phyloP scores from a whole-genome alignment of 1,140 invertebrate species.

The Mamestra configurata region DNA sequence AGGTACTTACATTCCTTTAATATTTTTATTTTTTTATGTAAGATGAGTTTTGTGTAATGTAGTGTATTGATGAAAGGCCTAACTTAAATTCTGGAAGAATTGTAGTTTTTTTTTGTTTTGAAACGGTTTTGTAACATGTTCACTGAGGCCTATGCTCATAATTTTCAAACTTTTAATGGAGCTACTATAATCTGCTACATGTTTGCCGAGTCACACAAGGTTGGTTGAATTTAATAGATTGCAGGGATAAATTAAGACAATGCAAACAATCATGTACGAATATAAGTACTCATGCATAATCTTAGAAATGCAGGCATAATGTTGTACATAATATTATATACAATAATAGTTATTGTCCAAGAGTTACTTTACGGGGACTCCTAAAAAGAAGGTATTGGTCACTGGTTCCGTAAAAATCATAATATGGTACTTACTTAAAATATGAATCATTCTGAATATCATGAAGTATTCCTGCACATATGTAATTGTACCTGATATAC shows the following conservation, averaged over 20 bases:
- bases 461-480: constrained; percentile 9
- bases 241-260: background rate
- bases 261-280: background rate
- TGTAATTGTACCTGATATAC: constrained; percentile 70
- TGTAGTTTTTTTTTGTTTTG: background rate
- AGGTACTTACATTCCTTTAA: constrained; percentile 15
- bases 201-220: background rate
- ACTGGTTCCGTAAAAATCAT: background rate
- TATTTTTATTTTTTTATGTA: constrained; percentile 12
- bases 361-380: background rate
- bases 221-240: background rate
- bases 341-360: background rate
- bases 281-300: background rate
- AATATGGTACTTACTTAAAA: background rate
- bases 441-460: constrained; percentile 39
- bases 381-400: background rate
- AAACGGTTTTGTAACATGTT: background rate
- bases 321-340: constrained; percentile 1
- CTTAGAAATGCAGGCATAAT: background rate
- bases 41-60: background rate
- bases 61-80: constrained; percentile 10
- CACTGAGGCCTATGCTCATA: background rate
- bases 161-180: background rate
- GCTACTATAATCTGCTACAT: constrained; percentile 4
- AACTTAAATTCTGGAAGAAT: background rate